A percentile compares a stretch with the other conserved stretches of the same genome.
phyloP scores from a whole-genome alignment of 2,888 invertebrate species.

The Anthophora plumipes region DNA sequence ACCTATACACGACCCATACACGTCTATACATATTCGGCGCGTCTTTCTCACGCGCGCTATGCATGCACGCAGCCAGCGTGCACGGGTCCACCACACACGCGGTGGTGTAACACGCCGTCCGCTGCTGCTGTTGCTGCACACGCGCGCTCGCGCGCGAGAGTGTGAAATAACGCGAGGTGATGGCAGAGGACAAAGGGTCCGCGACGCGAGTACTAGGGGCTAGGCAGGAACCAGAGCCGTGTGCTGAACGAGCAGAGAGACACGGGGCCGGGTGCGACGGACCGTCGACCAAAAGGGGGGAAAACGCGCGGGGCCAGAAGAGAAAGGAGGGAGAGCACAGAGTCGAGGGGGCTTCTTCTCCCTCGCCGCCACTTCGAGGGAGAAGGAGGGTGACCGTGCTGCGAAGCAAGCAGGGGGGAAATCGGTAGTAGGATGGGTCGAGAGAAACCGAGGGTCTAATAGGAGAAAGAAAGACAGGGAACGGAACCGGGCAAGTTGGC shows the following conservation, averaged over 20 bases:
- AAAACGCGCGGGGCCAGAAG: slow-evolving; percentile 27
- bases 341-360: slow-evolving; percentile 67
- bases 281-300: slow-evolving; percentile 13
- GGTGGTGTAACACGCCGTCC: no score
- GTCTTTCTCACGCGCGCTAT: slow-evolving; percentile 49
- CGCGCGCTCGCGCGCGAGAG: slow-evolving; percentile 70
- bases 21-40: not conserved
- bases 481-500: slow-evolving; percentile 22
- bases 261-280: slow-evolving; percentile 33
- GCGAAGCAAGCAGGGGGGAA: slow-evolving; percentile 60
- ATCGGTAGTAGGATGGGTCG: slow-evolving; percentile 64
- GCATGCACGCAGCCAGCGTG: slow-evolving; percentile 19
- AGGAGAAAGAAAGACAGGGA: slow-evolving; percentile 1
- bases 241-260: slow-evolving; percentile 48
- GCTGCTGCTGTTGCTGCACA: no score
- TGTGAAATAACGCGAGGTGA: slow-evolving; percentile 83
- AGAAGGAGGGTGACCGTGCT: slow-evolving; percentile 53
- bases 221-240: slow-evolving; percentile 71
- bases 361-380: slow-evolving; percentile 58
- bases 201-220: slow-evolving; percentile 78
- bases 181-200: slow-evolving; percentile 83
- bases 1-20: not conserved
- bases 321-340: slow-evolving; percentile 48
- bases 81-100: slow-evolving; percentile 6
- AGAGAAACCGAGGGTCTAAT: slow-evolving; percentile 33